phyloP scores from a whole-genome alignment of 1,140 invertebrate species.

The Apis dorsata region DNA sequence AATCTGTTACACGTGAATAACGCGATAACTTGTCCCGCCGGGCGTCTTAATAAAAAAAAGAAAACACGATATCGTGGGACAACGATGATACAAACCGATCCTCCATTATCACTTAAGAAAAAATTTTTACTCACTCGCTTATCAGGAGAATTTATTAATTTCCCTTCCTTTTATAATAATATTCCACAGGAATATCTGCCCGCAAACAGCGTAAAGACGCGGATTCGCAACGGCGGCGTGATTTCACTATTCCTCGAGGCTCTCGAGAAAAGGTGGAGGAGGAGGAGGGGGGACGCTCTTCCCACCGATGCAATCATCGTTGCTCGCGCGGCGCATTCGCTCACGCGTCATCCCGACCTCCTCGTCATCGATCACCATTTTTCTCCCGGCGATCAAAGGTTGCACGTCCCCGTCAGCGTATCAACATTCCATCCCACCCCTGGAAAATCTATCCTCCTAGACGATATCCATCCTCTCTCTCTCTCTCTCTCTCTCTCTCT shows the following conservation, averaged over 20 bases:
- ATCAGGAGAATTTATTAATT: too few relatives aligned
- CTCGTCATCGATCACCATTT: slow-evolving; percentile 15
- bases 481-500: too few relatives aligned
- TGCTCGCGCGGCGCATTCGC: background rate
- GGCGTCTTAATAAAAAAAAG: slow-evolving; percentile 48
- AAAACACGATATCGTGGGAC: too few relatives aligned
- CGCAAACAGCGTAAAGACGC: background rate
- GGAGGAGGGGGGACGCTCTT: background rate
- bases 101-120: too few relatives aligned
- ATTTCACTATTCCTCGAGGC: background rate
- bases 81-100: too few relatives aligned
- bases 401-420: slow-evolving; percentile 3
- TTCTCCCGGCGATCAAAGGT: slow-evolving; percentile 8
- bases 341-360: background rate
- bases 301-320: background rate
- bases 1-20: slow-evolving; percentile 65
- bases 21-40: slow-evolving; percentile 62
- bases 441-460: background rate
- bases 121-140: too few relatives aligned
- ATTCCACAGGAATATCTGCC: background rate
- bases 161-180: background rate
- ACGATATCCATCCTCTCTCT: background rate
- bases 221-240: background rate
- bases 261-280: background rate
- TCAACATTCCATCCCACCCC: background rate